Percentiles rank a stretch among this genome's conserved stretches.
phyloP scores from a whole-genome alignment of 2,797 vertebrate species.

The Sebastes taczanowskii region DNA sequence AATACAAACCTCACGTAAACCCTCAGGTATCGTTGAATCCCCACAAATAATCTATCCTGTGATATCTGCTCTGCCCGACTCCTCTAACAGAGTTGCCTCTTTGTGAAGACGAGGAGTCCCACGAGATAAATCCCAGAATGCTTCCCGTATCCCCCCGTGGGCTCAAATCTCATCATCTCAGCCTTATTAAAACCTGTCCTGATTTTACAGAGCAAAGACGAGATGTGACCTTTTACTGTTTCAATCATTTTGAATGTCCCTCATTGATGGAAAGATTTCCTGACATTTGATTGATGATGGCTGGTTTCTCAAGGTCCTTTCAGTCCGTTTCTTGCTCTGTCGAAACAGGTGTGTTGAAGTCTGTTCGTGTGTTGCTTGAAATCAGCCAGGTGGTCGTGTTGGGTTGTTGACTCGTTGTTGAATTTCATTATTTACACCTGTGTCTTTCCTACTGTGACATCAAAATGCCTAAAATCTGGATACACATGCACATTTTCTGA shows the following conservation, averaged over 20 bases:
- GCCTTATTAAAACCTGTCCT: conserved; percentile 25
- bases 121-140: conserved; percentile 24
- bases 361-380: neutral
- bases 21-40: neutral
- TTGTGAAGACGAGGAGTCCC: neutral
- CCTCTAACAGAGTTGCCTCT: neutral
- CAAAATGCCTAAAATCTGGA: neutral
- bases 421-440: too few relatives aligned
- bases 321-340: neutral
- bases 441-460: neutral
- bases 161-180: conserved; percentile 27
- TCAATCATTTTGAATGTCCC: conserved; percentile 3
- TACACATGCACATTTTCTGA: accelerated
- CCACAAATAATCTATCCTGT: neutral
- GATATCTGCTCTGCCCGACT: neutral
- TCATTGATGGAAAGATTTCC: neutral
- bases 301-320: conserved; percentile 1
- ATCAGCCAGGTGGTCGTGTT: too few relatives aligned
- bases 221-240: conserved; percentile 1
- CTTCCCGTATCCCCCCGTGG: neutral
- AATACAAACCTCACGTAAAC: neutral
- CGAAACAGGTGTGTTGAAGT: neutral
- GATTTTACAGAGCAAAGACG: conserved; percentile 14
- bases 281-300: neutral
- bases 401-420: too few relatives aligned